Conservation (phyloP, 2,797 vertebrate species). For the Enteromius argenteus region DNA sequence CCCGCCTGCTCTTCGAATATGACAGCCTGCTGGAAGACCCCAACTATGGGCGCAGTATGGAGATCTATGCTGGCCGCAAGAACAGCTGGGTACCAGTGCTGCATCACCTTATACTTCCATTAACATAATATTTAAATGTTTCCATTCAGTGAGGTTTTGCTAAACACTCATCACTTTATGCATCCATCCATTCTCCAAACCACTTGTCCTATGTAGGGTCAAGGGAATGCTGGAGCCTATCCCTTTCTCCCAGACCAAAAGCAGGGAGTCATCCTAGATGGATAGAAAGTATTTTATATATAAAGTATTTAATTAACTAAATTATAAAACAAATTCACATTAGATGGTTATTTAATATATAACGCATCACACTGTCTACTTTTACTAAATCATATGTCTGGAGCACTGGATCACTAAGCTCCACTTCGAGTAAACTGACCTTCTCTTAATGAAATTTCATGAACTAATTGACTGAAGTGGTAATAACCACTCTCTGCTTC, state of each 20-base stretch:
- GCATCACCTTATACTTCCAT: background rate
- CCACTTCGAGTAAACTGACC: background rate
- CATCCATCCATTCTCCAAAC: background rate
- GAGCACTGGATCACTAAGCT: background rate
- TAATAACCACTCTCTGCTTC: background rate
- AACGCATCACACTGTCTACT: background rate
- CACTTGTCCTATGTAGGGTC: background rate
- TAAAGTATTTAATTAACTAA: background rate
- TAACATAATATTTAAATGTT: background rate
- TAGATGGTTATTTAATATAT: background rate
- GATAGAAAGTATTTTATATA: background rate
- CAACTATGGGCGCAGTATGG: conserved; percentile 92
- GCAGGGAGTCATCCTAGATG: background rate
- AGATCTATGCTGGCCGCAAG: conserved; percentile 94
- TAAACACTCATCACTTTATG: background rate
- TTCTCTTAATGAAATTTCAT: background rate
- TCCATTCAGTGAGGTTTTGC: background rate
- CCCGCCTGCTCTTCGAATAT: conserved; percentile 96
- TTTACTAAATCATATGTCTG: background rate
- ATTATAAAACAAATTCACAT: background rate
- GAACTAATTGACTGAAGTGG: conserved; percentile 7
- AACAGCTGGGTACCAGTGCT: conserved; percentile 92
- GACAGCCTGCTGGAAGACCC: conserved; percentile 95
- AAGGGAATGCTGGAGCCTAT: background rate
- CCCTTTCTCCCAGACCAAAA: background rate